Base-by-base conservation (phyloP, 2,797 vertebrate species). In the Galagoides demidoff region DNA sequence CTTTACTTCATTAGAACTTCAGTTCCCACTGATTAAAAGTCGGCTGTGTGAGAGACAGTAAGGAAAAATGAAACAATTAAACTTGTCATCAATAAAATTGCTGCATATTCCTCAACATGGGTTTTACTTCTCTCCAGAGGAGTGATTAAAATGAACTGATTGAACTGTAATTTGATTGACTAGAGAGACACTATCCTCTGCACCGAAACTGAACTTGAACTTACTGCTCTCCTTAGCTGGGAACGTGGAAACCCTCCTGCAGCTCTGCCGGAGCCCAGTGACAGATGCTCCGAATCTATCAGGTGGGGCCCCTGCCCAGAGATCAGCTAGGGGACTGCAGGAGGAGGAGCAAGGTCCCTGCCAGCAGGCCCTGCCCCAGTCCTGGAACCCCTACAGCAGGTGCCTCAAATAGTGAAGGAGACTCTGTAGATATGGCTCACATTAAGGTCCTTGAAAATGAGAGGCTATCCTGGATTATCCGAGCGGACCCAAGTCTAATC, bases 1-100 rank as follows among this genome's bases (percentile, higher is more conserved):
- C 98, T 98, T 98, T 98, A 98, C 98, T 99, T 99, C 98, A 99
- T 99, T 99, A 99, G 98, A 98, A 98, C 98, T 98, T 98, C 98
- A 98, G 98, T 97, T 98, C 98, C 98, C 97, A 98, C 98, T 99
- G 98, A 99, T 99, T 98, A 99, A 99, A 99, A 98, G 98, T 98
- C 98, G 96, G 95, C 97, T 97, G 97, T 98, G 98, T 97, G 98
- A 98, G 97, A 99, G 98, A 98, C 98, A 92, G 98, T 98, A 98
- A 98, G 97, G 98, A 98, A 98, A 98, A 98, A 98, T 98, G 98
- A 98, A 99, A 99, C 98, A 99, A 99, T 99, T 98, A 99, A 98
- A 99, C 98, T 98, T 98, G 97, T 98, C 98, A 98, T 98, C 98
- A 98, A 98, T 99, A 98, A 98, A 98, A 99, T 97, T 98, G 98